Conservation (phyloP, 1,140 invertebrate genomes). For the Aethina tumida region DNA sequence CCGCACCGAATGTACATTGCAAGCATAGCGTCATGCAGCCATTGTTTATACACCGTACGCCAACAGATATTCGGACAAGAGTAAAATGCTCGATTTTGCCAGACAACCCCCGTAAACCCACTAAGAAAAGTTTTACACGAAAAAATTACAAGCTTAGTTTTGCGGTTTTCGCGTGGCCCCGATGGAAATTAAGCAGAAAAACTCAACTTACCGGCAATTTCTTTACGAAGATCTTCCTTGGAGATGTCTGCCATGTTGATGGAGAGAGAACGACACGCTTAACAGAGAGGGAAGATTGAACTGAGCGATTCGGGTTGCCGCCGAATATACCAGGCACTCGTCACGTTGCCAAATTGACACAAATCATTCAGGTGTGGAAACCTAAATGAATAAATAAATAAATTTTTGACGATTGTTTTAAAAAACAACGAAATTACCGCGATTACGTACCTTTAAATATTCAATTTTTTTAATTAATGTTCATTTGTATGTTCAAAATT, state of each 20-base stretch:
- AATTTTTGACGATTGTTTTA: too few species aligned
- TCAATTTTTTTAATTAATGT: too few species aligned
- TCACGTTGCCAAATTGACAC: too few species aligned
- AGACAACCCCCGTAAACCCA: slow-evolving; percentile 30
- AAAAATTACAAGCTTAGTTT: slow-evolving; percentile 29
- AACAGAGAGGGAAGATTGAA: slow-evolving; percentile 17
- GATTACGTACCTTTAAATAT: too few species aligned
- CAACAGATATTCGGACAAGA: slow-evolving; percentile 34
- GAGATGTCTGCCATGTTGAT: slow-evolving; percentile 53
- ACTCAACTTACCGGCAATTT: slow-evolving; percentile 56
- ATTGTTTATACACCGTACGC: slow-evolving; percentile 33
- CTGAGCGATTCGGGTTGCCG: too few species aligned
- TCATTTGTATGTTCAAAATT: too few species aligned
- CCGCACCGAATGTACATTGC: slow-evolving; percentile 18
- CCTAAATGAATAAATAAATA: too few species aligned
- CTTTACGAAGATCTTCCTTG: slow-evolving; percentile 56
- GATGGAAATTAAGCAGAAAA: slow-evolving; percentile 28
- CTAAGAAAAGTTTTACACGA: slow-evolving; percentile 28
- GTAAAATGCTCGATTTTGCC: slow-evolving; percentile 40
- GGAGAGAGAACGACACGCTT: slow-evolving; percentile 23
- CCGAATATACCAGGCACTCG: too few species aligned
- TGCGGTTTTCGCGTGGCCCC: slow-evolving; percentile 13
- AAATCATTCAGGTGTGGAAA: too few species aligned
- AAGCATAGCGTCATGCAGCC: slow-evolving; percentile 33
- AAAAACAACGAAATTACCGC: too few species aligned